Evolutionary conservation across 2,113 vertebrate genomes (phyloP).

Genomic region (Nyctibius bracteatus): DNA sequence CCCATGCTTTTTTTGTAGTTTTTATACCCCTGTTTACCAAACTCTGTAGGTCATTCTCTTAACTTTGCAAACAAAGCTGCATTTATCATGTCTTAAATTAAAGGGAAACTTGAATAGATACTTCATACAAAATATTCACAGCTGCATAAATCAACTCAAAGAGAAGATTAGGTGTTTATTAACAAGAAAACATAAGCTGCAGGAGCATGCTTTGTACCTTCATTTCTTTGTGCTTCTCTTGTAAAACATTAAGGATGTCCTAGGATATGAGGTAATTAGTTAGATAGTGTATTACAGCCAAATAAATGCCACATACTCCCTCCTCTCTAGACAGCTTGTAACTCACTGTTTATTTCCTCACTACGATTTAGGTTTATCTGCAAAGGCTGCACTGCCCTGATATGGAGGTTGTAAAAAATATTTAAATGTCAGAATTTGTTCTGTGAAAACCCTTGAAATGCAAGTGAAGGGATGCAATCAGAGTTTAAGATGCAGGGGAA

Average conservation of each 20-base stretch:
- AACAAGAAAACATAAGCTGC: conserved; percentile 6
- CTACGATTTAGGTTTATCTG: neutral
- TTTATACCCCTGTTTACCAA: neutral
- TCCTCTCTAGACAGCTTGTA: conserved; percentile 6
- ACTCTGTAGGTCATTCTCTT: neutral
- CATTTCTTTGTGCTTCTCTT: conserved; percentile 23
- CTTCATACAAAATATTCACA: conserved; percentile 37
- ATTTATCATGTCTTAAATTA: conserved; percentile 37
- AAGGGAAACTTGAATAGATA: conserved; percentile 27
- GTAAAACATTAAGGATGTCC: conserved; percentile 32
- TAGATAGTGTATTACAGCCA: conserved; percentile 16
- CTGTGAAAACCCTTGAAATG: neutral
- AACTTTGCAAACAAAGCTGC: conserved; percentile 3
- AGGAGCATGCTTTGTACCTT: conserved; percentile 3
- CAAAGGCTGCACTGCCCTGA: neutral
- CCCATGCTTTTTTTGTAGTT: neutral
- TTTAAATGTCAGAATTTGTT: neutral
- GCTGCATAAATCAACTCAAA: conserved; percentile 22
- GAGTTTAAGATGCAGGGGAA: neutral
- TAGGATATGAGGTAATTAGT: conserved; percentile 38
- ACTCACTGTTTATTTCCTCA: conserved; percentile 4
- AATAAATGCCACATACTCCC: conserved; percentile 10
- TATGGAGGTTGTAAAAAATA: conserved; percentile 7
- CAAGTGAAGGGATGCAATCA: neutral
- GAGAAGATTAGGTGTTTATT: conserved; percentile 26